Evolutionary conservation across 2,888 invertebrate species (phyloP).

Genomic region (Nemapogon koenigi): DNA sequence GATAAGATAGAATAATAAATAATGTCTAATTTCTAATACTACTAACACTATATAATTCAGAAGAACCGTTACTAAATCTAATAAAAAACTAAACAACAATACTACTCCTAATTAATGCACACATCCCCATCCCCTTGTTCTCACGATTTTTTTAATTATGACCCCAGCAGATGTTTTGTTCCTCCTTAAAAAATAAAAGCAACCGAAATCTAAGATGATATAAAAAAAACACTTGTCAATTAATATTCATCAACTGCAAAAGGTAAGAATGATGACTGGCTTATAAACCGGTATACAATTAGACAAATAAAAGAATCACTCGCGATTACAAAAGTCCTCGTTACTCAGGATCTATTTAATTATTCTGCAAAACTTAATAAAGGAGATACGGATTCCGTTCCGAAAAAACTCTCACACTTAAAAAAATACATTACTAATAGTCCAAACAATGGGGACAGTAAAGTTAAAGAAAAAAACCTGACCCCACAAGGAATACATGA

Average conservation of each 20-base stretch:
- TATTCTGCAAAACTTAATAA: slow-evolving; percentile 36
- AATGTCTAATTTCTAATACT: no score
- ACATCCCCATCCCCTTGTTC: slow-evolving; percentile 40
- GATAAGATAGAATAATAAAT: no score
- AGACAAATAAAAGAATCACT: slow-evolving; percentile 47
- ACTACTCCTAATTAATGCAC: slow-evolving; percentile 37
- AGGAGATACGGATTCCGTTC: slow-evolving; percentile 25
- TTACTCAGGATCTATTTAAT: slow-evolving; percentile 40
- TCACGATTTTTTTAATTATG: slow-evolving; percentile 60
- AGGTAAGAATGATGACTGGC: slow-evolving; percentile 45
- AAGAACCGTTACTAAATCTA: slow-evolving; percentile 8
- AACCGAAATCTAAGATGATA: slow-evolving; percentile 33
- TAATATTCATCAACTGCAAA: slow-evolving; percentile 51
- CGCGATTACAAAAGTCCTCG: slow-evolving; percentile 51
- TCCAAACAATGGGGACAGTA: slow-evolving; percentile 32
- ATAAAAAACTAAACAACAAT: slow-evolving; percentile 24
- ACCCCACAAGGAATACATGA: slow-evolving; percentile 43
- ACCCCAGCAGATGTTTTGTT: slow-evolving; percentile 48
- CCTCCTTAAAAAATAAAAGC: slow-evolving; percentile 35
- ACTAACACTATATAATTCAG: background rate
- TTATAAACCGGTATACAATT: slow-evolving; percentile 60
- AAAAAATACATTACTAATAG: slow-evolving; percentile 48
- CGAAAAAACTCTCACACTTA: slow-evolving; percentile 41
- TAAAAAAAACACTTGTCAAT: slow-evolving; percentile 34
- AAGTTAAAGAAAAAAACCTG: slow-evolving; percentile 43